Conservation (phyloP, 2,888 invertebrate species). For the Lepidocyrtoides sp. region DNA sequence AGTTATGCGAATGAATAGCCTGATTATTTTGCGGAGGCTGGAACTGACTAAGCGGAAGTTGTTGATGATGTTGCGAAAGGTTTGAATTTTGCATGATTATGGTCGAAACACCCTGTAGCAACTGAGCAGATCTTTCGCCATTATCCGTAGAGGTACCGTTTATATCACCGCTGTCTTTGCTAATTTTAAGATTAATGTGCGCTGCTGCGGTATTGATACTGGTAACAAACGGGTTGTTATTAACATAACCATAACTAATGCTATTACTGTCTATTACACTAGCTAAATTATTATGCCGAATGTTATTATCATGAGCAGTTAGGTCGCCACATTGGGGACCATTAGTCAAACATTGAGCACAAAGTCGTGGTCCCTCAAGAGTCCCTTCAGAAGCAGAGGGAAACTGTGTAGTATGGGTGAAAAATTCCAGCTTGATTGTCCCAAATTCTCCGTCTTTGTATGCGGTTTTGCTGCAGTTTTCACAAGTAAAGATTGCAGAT, state of each 20-base stretch:
- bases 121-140: constrained; percentile 76
- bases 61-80: constrained; percentile 67
- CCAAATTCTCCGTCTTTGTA: constrained; percentile 84
- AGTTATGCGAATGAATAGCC: constrained; percentile 51
- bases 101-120: constrained; percentile 81
- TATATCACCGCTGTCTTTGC: constrained; percentile 41
- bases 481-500: constrained; percentile 80
- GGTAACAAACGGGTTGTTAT: constrained; percentile 56
- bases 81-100: constrained; percentile 83
- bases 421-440: constrained; percentile 85
- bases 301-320: constrained; percentile 72
- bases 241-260: constrained; percentile 46
- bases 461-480: constrained; percentile 82
- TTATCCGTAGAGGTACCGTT: constrained; percentile 50
- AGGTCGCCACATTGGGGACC: constrained; percentile 51
- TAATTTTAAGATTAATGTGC: constrained; percentile 21
- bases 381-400: constrained; percentile 76
- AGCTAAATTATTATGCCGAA: constrained; percentile 52
- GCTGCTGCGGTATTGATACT: constrained; percentile 43
- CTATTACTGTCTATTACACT: constrained; percentile 57
- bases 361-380: constrained; percentile 78
- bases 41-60: constrained; percentile 61
- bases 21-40: constrained; percentile 59
- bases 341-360: constrained; percentile 77
- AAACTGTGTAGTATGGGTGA: constrained; percentile 83